phyloP scores from a whole-genome alignment of 1,140 invertebrate genomes.

The Musca domestica region DNA sequence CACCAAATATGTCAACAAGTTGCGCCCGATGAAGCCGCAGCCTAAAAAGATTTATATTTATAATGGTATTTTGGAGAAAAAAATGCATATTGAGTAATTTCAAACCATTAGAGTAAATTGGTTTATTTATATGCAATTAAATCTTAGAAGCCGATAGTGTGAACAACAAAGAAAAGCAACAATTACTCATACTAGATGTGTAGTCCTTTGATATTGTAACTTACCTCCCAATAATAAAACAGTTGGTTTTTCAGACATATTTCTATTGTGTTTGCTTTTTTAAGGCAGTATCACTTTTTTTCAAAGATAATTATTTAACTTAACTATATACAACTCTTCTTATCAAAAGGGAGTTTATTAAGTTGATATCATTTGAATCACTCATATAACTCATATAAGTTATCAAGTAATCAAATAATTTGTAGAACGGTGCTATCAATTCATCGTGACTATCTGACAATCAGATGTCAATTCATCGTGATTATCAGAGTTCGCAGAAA shows the following conservation, averaged over 20 bases:
- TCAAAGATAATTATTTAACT: too few species aligned
- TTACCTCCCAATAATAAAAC: slow-evolving; percentile 52
- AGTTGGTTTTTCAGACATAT: slow-evolving; percentile 50
- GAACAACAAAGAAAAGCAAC: neutral
- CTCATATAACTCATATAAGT: too few species aligned
- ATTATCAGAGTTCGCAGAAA: too few species aligned
- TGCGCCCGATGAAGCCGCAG: slow-evolving; percentile 88
- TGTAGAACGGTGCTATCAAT: too few species aligned
- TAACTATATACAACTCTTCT: too few species aligned
- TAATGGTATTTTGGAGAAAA: neutral
- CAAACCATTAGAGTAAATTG: too few species aligned
- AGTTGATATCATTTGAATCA: too few species aligned
- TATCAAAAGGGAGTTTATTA: too few species aligned
- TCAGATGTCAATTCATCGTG: too few species aligned
- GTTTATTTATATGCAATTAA: neutral
- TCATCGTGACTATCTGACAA: too few species aligned
- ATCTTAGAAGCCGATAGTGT: neutral
- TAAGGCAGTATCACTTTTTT: neutral
- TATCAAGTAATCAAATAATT: too few species aligned
- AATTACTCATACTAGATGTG: neutral
- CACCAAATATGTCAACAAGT: slow-evolving; percentile 79
- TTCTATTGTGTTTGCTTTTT: neutral
- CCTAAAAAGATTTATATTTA: slow-evolving; percentile 58
- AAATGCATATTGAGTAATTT: neutral
- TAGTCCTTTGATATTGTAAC: slow-evolving; percentile 22